Conservation (phyloP, 2,797 vertebrate genomes). For the Ispidina lecontei region DNA sequence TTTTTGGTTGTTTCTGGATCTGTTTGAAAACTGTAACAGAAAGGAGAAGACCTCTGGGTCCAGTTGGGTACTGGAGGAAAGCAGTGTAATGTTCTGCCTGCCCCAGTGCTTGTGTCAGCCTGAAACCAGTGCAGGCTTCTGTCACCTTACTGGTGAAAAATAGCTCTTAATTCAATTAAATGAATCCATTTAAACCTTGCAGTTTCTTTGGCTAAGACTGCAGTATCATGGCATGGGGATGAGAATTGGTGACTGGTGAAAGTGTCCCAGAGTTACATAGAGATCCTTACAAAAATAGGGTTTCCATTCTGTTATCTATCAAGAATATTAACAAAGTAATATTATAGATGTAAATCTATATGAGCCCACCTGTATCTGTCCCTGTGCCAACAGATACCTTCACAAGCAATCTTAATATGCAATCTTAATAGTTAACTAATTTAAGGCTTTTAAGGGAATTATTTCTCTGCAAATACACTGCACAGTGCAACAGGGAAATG, state of each 20-base stretch:
- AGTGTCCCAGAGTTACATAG: neutral
- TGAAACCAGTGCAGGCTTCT: neutral
- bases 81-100: neutral
- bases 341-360: neutral
- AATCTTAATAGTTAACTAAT: neutral
- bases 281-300: rapidly evolving
- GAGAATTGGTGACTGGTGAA: neutral
- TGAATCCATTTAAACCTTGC: neutral
- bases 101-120: neutral
- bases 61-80: neutral
- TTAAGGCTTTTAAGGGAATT: neutral
- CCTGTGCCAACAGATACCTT: neutral
- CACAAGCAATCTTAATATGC: neutral
- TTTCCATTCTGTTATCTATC: neutral
- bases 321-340: too few species aligned
- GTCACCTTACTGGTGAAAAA: neutral
- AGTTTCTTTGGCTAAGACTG: neutral
- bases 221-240: neutral
- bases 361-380: neutral
- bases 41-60: neutral
- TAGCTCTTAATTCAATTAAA: neutral
- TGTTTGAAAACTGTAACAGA: neutral
- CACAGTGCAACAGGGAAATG: neutral
- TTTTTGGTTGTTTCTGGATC: neutral
- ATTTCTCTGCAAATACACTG: neutral